Base-by-base conservation (phyloP, 1,140 invertebrate genomes). In the Acromyrmex echinatior region DNA sequence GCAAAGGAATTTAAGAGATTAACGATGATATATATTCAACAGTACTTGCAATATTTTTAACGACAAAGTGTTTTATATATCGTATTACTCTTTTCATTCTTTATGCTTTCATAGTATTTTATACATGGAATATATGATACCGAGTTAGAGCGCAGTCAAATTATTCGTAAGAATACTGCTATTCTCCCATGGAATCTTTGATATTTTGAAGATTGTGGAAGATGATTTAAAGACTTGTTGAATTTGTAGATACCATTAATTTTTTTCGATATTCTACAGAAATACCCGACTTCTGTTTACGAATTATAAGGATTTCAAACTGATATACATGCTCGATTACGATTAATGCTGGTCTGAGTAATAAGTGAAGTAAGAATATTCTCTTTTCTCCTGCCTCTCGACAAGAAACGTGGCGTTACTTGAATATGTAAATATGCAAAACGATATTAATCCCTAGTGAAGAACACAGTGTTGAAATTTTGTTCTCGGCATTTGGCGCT, bases 361-460 rank as follows among this genome's bases (percentile, higher is more conserved):
- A 79, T 86, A 66, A 78, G 74, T 68, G 60, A 35, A 53, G n/a
- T 45, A 65, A 68, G 12, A 45, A 79, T 71, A 81, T 80, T 81
- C 77, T 71, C 85, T 86, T 73, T 77, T n/a, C 9, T 10, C 2
- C 25, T 63, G 45, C 12, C 31, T 2, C 7, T 39, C 5, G 16
- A 28, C 35, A 68, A 81, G n/a, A 76, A 86, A 58, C 16, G 51
- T 53, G 18, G 16, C 14, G 35, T 60, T 31, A 60, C 16, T 70
- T 90, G 89, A 90, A 90, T 90, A 90, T 85, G 86, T 39, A 90
- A 85, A 80, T 90, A 90, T 90, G 88, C 80, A 87, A 87, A 90
- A 21, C 51, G 73, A 85, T 87, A 87, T 85, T 90, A 90, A 90
- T 90, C 12, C 86, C 5, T 45, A 53, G 58, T 25, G 58, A 90